These are phyloP conservation scores for Scyliorhinus canicula DNA, from an alignment of 2,797 vertebrate genomes.

Conservation along the genomic window DNA sequence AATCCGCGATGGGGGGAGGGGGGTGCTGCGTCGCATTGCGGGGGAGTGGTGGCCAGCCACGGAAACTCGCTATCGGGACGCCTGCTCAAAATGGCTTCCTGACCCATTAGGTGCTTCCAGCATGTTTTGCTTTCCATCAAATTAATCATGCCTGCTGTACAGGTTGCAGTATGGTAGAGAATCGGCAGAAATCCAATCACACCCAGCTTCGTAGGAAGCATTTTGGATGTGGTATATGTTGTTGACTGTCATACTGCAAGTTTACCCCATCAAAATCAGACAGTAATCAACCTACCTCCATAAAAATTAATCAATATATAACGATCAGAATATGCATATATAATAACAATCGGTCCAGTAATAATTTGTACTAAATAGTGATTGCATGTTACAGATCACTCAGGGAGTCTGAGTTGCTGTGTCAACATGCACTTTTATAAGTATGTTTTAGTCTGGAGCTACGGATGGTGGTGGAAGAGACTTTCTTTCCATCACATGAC, in stretches of 20 bases:
- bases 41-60: too few species aligned
- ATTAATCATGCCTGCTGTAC: background rate
- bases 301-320: background rate
- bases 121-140: background rate
- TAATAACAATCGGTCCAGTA: background rate
- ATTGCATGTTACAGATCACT: background rate
- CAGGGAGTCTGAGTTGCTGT: background rate
- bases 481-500: background rate
- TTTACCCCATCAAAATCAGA: background rate
- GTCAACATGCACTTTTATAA: background rate
- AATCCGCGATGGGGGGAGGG: too few species aligned
- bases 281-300: background rate
- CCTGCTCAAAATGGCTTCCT: too few species aligned
- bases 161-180: background rate
- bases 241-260: background rate
- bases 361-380: background rate
- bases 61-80: too few species aligned
- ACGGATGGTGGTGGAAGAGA: background rate
- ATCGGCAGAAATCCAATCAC: background rate
- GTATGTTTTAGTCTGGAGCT: background rate
- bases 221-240: background rate
- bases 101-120: background rate
- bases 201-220: background rate
- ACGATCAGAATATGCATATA: background rate
- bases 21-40: too few species aligned